A percentile compares a stretch with the other conserved stretches of the same genome.
Evolutionary conservation across 2,888 invertebrate species (phyloP).

Genomic region (Pemphredon lugubris): DNA sequence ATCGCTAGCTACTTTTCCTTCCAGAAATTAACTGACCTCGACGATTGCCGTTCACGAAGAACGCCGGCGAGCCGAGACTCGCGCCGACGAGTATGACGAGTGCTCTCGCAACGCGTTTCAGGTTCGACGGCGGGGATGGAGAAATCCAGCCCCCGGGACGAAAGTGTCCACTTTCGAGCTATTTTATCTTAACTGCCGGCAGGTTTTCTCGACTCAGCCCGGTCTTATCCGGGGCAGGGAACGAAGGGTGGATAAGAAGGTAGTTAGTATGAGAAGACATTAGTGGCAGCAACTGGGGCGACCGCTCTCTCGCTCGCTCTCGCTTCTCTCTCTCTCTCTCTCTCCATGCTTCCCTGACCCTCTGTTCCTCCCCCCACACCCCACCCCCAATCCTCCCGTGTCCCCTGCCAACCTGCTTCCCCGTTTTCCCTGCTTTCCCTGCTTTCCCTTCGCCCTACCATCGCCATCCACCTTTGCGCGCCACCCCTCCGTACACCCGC

Average conservation of each 20-base stretch:
- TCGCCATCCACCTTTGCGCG: conserved; percentile 27
- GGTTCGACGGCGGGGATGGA: no score
- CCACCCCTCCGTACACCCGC: conserved; percentile 28
- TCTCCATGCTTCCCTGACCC: conserved; percentile 40
- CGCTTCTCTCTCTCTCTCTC: conserved; percentile 44
- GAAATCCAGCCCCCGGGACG: conserved; percentile 57
- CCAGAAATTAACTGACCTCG: conserved; percentile 58
- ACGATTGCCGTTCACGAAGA: conserved; percentile 58
- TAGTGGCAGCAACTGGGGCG: conserved; percentile 73
- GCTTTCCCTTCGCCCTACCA: conserved; percentile 4
- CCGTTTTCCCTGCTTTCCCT: not conserved
- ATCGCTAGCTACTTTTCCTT: conserved; percentile 24
- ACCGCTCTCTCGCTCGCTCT: conserved; percentile 56
- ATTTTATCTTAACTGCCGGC: conserved; percentile 71
- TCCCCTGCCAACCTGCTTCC: not conserved
- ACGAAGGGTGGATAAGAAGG: conserved; percentile 69
- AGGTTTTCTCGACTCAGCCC: conserved; percentile 64
- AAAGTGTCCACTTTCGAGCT: conserved; percentile 67
- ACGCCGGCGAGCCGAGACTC: conserved; percentile 7
- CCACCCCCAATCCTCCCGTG: not conserved
- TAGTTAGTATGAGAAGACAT: conserved; percentile 75
- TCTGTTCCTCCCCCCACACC: conserved; percentile 1
- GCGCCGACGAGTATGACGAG: not conserved
- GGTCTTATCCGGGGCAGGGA: conserved; percentile 36
- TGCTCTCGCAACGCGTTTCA: not conserved